Evolutionary conservation across 2,888 invertebrate species (phyloP).

Genomic region (Lithophane ornitopus): DNA sequence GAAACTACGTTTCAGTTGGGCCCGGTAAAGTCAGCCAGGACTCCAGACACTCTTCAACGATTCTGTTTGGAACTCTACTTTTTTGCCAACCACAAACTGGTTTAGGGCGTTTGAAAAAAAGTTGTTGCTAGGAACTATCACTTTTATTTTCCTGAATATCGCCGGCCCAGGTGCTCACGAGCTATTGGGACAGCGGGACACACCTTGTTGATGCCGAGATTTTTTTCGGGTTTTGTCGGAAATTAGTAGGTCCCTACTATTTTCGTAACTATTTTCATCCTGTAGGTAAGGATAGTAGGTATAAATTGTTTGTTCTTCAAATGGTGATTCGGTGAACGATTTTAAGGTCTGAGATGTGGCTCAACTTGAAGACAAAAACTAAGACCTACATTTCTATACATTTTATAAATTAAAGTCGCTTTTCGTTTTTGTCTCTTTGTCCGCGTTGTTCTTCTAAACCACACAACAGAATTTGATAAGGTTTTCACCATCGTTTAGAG

Average conservation of each 20-base stretch:
- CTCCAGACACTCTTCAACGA: not conserved
- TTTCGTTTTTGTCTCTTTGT: too few species aligned
- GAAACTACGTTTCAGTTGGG: not conserved
- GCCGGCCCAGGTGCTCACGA: not conserved
- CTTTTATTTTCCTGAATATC: constrained; percentile 11
- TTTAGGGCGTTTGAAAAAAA: constrained; percentile 16
- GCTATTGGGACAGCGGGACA: not conserved
- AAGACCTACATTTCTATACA: too few species aligned
- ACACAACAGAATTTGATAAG: too few species aligned
- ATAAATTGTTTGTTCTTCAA: not conserved
- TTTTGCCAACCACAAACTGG: constrained; percentile 37
- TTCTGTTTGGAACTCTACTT: not conserved
- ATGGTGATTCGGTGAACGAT: not conserved
- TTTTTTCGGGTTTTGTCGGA: too few species aligned
- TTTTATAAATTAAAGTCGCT: too few species aligned
- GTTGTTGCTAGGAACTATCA: too few species aligned
- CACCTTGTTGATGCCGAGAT: not conserved
- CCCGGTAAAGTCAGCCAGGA: not conserved
- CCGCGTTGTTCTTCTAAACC: too few species aligned
- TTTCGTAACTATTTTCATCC: not conserved
- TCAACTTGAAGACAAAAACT: not conserved
- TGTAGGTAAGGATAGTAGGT: not conserved
- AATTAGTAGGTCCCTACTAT: not conserved
- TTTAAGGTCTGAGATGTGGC: not conserved
- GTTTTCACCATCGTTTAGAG: too few species aligned